Evolutionary conservation across 2,797 vertebrate species (phyloP).

Genomic region (Sternarchorhynchus goeldii): DNA sequence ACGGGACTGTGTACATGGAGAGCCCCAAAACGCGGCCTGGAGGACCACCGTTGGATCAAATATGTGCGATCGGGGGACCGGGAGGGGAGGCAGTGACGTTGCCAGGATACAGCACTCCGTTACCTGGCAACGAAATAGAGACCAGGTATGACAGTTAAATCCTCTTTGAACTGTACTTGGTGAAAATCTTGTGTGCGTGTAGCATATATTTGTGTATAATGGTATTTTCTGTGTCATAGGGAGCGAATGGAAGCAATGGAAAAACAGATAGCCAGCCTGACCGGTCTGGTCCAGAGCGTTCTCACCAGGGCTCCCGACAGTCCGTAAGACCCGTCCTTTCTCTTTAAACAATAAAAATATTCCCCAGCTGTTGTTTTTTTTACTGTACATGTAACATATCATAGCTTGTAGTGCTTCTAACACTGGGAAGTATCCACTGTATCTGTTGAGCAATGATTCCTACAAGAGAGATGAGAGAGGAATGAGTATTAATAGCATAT

Average conservation of each 20-base stretch:
- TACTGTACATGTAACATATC: neutral
- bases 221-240: slow-evolving; percentile 63
- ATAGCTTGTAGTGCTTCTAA: neutral
- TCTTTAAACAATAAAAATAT: neutral
- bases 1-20: slow-evolving; percentile 90
- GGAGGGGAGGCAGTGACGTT: slow-evolving; percentile 66
- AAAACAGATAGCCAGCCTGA: slow-evolving; percentile 98
- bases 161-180: neutral
- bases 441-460: too few relatives aligned
- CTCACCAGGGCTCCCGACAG: slow-evolving; percentile 89
- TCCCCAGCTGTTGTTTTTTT: too few relatives aligned
- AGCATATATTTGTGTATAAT: neutral
- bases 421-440: too few relatives aligned
- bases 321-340: slow-evolving; percentile 68
- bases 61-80: slow-evolving; percentile 81
- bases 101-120: slow-evolving; percentile 78
- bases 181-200: neutral
- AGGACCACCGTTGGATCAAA: slow-evolving; percentile 77
- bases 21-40: slow-evolving; percentile 78
- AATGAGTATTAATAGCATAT: too few relatives aligned
- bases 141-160: slow-evolving; percentile 78
- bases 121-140: slow-evolving; percentile 86
- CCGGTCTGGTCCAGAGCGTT: slow-evolving; percentile 92
- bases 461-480: too few relatives aligned
- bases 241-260: slow-evolving; percentile 99